These are phyloP conservation scores for Chelon auratus DNA, from an alignment of 2,797 vertebrate species.

Conservation along the genomic window DNA sequence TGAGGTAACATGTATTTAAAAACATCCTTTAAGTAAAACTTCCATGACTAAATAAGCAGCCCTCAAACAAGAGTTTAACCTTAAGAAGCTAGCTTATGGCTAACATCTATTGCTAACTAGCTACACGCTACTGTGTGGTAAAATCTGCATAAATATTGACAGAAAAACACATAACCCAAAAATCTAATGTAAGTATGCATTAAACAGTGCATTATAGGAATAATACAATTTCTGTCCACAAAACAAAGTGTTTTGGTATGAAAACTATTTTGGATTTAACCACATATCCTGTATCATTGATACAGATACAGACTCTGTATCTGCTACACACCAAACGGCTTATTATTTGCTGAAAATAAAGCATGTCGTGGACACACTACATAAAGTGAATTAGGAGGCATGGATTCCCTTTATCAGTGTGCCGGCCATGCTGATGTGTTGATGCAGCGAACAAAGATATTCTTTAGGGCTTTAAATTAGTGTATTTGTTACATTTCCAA, in stretches of 20 bases:
- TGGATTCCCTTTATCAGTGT: background rate
- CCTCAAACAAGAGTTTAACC: background rate
- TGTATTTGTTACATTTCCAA: background rate
- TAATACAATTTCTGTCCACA: background rate
- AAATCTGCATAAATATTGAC: background rate
- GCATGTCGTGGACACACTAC: no score
- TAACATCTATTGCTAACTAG: no score
- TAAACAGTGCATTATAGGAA: background rate
- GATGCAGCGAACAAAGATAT: background rate
- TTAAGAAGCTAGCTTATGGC: background rate
- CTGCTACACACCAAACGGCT: background rate
- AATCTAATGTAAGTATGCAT: background rate
- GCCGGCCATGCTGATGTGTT: background rate
- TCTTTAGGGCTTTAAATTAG: slow-evolving; percentile 2
- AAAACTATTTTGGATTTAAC: background rate
- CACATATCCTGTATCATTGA: no score
- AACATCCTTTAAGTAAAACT: background rate
- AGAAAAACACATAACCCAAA: background rate
- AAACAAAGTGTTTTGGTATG: background rate
- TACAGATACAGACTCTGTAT: no score
- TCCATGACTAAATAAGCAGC: background rate
- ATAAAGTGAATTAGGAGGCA: background rate
- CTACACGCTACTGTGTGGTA: background rate
- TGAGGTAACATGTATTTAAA: background rate
- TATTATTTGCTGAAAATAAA: background rate